Conservation (phyloP, 2,797 vertebrate genomes). For the Hyperoplus lanceolatus region DNA sequence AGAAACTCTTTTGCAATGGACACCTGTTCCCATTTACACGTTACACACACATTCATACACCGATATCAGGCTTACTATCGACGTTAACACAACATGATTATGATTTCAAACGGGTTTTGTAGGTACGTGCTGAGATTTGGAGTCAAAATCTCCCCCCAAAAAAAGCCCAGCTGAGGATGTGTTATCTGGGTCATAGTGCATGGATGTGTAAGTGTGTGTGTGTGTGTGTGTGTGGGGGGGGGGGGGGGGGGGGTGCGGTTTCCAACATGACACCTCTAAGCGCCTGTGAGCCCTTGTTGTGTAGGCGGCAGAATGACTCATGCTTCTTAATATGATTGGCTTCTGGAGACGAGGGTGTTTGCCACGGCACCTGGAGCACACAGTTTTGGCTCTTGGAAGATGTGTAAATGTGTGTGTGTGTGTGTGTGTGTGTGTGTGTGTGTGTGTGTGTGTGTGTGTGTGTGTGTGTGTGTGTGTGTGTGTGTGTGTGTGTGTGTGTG, state of each 20-base stretch:
- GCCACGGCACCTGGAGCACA: conserved; percentile 80
- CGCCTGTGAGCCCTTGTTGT: conserved; percentile 72
- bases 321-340: conserved; percentile 82
- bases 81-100: too few relatives aligned
- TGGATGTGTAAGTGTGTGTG: conserved; percentile 30
- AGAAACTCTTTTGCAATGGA: too few relatives aligned
- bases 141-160: conserved; percentile 38
- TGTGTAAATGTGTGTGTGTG: conserved; percentile 36
- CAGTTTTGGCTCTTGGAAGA: conserved; percentile 45
- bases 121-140: conserved; percentile 21
- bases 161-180: conserved; percentile 47
- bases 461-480: conserved; percentile 5
- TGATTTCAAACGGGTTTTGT: conserved; percentile 4
- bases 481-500: too few relatives aligned
- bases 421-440: conserved; percentile 2
- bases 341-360: conserved; percentile 79
- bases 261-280: conserved; percentile 78
- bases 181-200: conserved; percentile 78
- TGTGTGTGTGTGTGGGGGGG: too few relatives aligned
- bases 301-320: conserved; percentile 80
- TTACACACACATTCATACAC: too few relatives aligned
- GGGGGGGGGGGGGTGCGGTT: conserved; percentile 50
- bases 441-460: conserved; percentile 2
- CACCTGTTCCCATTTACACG: too few relatives aligned
- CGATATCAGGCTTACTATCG: too few relatives aligned